These are phyloP conservation scores for Brachypterus glaber DNA, from an alignment of 2,888 invertebrate species.

Conservation along the genomic window DNA sequence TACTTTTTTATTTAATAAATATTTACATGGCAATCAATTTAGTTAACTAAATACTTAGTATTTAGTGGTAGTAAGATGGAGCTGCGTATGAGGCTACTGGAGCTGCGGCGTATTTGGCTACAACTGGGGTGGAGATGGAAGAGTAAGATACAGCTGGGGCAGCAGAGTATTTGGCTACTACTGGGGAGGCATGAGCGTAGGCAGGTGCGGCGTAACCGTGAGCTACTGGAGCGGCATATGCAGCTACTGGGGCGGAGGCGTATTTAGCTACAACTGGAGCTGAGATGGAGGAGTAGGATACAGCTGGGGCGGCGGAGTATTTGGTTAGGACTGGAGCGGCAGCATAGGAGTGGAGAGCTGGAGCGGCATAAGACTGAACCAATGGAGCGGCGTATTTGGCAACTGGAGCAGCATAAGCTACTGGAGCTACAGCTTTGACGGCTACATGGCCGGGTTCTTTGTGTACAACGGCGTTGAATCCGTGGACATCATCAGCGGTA, in stretches of 20 bases:
- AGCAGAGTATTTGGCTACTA: conserved; percentile 25
- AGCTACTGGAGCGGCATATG: conserved; percentile 15
- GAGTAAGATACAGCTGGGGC: conserved; percentile 35
- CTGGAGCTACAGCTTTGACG: conserved; percentile 35
- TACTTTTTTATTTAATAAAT: not conserved
- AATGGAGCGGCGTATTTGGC: conserved; percentile 15
- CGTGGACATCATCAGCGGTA: conserved; percentile 41
- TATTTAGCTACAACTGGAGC: conserved; percentile 22
- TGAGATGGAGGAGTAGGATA: conserved; percentile 9
- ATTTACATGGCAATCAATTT: conserved; percentile 1
- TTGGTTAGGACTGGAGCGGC: conserved; percentile 24
- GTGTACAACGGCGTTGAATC: conserved; percentile 44
- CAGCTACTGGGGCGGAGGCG: conserved; percentile 21
- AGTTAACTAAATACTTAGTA: not conserved
- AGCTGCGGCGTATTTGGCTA: conserved; percentile 29
- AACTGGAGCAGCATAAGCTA: conserved; percentile 28
- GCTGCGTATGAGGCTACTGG: conserved; percentile 33
- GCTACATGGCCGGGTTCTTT: conserved; percentile 38
- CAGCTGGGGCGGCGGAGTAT: conserved; percentile 13
- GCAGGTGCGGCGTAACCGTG: conserved; percentile 5
- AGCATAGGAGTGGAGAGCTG: conserved; percentile 13
- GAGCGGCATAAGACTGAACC: conserved; percentile 15
- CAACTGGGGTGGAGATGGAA: conserved; percentile 15
- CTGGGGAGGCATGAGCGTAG: conserved; percentile 5
- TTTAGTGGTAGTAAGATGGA: conserved; percentile 6